A percentile compares a stretch with the other conserved stretches of the same genome.
These are phyloP conservation scores for Chrysolina oricalcia DNA, from an alignment of 2,888 invertebrate species.

Conservation along the genomic window DNA sequence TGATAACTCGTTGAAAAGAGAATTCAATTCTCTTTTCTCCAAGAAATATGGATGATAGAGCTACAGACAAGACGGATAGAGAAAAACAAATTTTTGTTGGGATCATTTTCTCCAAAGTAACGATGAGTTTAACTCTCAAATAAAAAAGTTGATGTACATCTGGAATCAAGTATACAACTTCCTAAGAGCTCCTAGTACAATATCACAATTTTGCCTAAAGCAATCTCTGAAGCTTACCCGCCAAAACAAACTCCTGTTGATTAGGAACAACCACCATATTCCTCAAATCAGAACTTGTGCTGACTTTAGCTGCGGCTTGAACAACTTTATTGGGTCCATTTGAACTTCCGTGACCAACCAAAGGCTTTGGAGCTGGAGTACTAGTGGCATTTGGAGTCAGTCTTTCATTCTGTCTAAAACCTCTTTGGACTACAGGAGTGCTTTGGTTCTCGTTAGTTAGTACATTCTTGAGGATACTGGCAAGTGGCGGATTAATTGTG, in stretches of 20 bases:
- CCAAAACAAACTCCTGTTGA: conserved; percentile 23
- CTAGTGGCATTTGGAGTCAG: not conserved
- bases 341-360: not conserved
- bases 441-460: not conserved
- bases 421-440: not conserved
- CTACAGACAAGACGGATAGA: too few relatives aligned
- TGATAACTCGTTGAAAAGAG: too few relatives aligned
- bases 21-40: too few relatives aligned
- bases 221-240: not conserved
- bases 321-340: not conserved
- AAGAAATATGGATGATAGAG: too few relatives aligned
- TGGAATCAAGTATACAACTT: too few relatives aligned
- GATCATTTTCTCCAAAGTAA: too few relatives aligned
- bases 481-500: not conserved
- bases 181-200: too few relatives aligned
- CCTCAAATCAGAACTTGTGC: not conserved
- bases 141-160: too few relatives aligned
- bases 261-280: not conserved
- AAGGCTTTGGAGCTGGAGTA: not conserved
- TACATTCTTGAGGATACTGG: not conserved
- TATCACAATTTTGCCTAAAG: not conserved
- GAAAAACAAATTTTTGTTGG: too few relatives aligned
- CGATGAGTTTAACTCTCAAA: too few relatives aligned
- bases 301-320: not conserved
- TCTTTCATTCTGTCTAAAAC: not conserved